These are phyloP conservation scores for Merodon equestris DNA, from an alignment of 2,888 invertebrate genomes.

Conservation along the genomic window DNA sequence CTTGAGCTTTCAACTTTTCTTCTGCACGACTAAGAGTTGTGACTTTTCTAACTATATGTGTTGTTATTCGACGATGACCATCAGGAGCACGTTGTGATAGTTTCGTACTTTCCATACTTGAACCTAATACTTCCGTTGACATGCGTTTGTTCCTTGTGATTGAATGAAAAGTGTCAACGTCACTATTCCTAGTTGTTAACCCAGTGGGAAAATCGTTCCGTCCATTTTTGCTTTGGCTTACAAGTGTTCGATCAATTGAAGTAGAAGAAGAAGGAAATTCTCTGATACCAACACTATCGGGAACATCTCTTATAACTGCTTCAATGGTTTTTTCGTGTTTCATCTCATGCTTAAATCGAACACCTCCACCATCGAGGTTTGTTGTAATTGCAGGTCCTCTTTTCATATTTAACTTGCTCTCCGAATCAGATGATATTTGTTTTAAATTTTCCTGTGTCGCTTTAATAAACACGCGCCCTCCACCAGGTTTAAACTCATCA, in stretches of 20 bases:
- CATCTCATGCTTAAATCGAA: conserved; percentile 80
- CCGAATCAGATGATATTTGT: conserved; percentile 31
- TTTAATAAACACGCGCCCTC: conserved; percentile 74
- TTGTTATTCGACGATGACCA: conserved; percentile 90
- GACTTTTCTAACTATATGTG: conserved; percentile 91
- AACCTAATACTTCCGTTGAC: conserved; percentile 91
- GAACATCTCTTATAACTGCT: conserved; percentile 80
- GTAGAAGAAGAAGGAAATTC: conserved; percentile 73
- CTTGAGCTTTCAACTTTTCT: conserved; percentile 84
- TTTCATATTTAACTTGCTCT: conserved; percentile 30
- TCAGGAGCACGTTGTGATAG: conserved; percentile 88
- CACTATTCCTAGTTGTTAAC: conserved; percentile 69
- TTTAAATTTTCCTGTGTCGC: conserved; percentile 71
- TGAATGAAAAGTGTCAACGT: conserved; percentile 82
- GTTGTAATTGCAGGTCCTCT: conserved; percentile 83
- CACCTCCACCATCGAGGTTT: conserved; percentile 79
- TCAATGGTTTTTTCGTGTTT: conserved; percentile 81
- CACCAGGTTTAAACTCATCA: conserved; percentile 72
- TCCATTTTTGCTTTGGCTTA: conserved; percentile 22
- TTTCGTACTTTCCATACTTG: conserved; percentile 90
- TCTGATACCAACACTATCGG: conserved; percentile 73
- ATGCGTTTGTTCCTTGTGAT: conserved; percentile 90
- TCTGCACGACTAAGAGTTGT: conserved; percentile 93
- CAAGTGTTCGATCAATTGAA: conserved; percentile 76
- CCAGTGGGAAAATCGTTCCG: conserved; percentile 20